Base-by-base conservation (phyloP, 2,888 invertebrate species). In the Gastracanthus pulcherrimus region DNA sequence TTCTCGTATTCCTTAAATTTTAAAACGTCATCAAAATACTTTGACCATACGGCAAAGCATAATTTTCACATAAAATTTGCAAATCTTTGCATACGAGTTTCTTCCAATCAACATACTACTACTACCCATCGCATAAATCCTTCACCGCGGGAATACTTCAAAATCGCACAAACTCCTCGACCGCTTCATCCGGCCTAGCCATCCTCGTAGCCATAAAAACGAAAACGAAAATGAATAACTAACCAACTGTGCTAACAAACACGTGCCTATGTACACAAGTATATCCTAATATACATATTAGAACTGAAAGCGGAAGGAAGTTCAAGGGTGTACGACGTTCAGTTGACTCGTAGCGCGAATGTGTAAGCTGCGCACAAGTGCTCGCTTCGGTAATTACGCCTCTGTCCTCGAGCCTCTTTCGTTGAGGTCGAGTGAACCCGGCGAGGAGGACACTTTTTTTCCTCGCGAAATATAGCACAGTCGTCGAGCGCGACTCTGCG, bases 381-480 rank as follows among this genome's bases (percentile, higher is more conserved):
- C 66, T 51, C 55, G 41, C 66, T 38, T 67, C 41, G 66, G 58
- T 45, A 66, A 72, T 72, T 66, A 31, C 36, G 1, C 31, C 19
- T 23, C 11, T 55, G 58, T 72, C 79, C 66, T 72, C 45, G 48
- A 38, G 38, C 26, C 34, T 45, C 31, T 51, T 16, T 34, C 60
- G 70, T 70, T 70, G 31, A 77, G 77, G 77, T 70, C 70, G 78
- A 72, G 41, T n/a, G 45, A 70, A 19, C 67, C 11, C 31, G 36
- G 38, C 31, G 31, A 19, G 71, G 66, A 67, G 74, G 77, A 62
- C 64, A 41, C 29, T 38, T 75, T 75, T 62, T 64, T 48, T 31
- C 23, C 29, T 34, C n/a, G 36, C 62, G 60, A 67, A 67, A 66
- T n/a, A 66, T 23, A 38, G 38, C 38, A 34, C 19, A 34, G 66